A percentile compares a stretch with the other conserved stretches of the same genome.
These are phyloP conservation scores for Drosophila navojoa DNA, from an alignment of 1,140 invertebrate genomes.

Conservation along the genomic window DNA sequence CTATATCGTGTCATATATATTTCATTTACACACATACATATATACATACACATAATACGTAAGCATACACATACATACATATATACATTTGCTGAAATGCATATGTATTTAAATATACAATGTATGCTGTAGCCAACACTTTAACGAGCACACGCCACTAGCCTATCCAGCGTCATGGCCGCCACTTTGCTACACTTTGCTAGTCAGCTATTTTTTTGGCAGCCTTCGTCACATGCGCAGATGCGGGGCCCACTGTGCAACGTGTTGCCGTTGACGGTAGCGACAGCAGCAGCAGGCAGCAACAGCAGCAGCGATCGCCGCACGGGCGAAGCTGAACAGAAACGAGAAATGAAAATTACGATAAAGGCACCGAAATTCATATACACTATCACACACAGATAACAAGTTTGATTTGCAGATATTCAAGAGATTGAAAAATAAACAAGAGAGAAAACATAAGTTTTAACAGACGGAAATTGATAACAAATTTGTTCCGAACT, in stretches of 20 bases:
- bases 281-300: constrained; percentile 46
- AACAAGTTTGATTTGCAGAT: constrained; percentile 12
- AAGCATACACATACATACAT: background rate
- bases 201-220: constrained; percentile 54
- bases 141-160: constrained; percentile 19
- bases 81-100: background rate
- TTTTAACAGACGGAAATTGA: background rate
- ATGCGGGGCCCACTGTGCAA: constrained; percentile 70
- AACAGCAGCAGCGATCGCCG: constrained; percentile 60
- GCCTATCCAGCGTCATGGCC: constrained; percentile 42
- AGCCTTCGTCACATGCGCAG: constrained; percentile 67
- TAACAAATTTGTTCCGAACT: background rate
- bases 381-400: constrained; percentile 26
- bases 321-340: constrained; percentile 64
- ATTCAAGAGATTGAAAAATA: background rate
- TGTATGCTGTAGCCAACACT: constrained; percentile 16
- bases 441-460: background rate
- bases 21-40: background rate
- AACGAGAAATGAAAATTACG: constrained; percentile 24
- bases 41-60: background rate
- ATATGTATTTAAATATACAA: background rate
- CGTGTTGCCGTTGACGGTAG: constrained; percentile 75
- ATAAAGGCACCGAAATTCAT: constrained; percentile 25
- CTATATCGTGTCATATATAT: background rate
- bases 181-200: constrained; percentile 45